phyloP scores from a whole-genome alignment of 2,113 vertebrate genomes.

The Notothenia rossii region DNA sequence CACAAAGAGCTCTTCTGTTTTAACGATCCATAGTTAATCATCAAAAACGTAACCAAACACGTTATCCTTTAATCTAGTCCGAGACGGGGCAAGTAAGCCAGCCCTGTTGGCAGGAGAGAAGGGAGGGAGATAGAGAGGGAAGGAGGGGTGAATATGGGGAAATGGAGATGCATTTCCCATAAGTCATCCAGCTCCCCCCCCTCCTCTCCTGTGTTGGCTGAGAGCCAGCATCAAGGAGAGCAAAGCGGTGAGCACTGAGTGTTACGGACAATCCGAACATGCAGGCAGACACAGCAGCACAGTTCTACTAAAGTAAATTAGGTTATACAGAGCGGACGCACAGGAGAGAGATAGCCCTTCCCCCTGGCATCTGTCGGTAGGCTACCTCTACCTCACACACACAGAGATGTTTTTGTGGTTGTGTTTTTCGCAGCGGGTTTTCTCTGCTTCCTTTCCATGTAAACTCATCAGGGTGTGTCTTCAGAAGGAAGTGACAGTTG shows the following conservation, averaged over 20 bases:
- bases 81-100: constrained; percentile 46
- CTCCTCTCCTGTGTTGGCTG: constrained; percentile 48
- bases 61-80: constrained; percentile 47
- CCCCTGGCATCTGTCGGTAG: constrained; percentile 53
- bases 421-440: constrained; percentile 41
- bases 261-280: constrained; percentile 38
- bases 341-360: constrained; percentile 12
- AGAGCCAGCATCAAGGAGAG: constrained; percentile 56
- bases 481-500: constrained; percentile 62
- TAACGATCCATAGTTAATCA: constrained; percentile 13
- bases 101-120: constrained; percentile 24
- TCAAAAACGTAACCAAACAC: constrained; percentile 31
- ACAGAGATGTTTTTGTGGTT: constrained; percentile 46
- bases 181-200: constrained; percentile 76
- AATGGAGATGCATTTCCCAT: constrained; percentile 84
- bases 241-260: constrained; percentile 32
- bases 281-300: constrained; percentile 43
- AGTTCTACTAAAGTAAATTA: constrained; percentile 39
- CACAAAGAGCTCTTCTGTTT: constrained; percentile 10
- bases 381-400: constrained; percentile 30
- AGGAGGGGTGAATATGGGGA: constrained; percentile 71
- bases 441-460: constrained; percentile 66
- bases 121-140: constrained; percentile 18
- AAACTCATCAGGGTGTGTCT: constrained; percentile 62
- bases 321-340: constrained; percentile 14